A percentile compares a stretch with the other conserved stretches of the same genome.
phyloP scores from a whole-genome alignment of 2,797 vertebrate genomes.

The Pseudotriccus pelzelni region DNA sequence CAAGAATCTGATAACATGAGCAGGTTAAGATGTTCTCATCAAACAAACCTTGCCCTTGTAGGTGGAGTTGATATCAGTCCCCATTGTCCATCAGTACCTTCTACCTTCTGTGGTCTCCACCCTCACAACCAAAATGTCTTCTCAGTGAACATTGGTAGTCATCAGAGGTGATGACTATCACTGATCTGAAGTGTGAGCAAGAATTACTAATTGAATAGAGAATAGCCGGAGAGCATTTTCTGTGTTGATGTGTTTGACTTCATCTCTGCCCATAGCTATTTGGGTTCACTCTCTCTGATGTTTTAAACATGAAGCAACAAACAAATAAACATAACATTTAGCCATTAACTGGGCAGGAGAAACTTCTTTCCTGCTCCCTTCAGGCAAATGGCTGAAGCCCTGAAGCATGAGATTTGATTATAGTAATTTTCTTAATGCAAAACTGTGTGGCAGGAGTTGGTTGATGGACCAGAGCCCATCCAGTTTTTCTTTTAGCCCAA shows the following conservation, averaged over 20 bases:
- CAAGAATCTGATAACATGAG: background rate
- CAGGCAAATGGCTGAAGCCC: background rate
- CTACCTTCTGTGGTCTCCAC: background rate
- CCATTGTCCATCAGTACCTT: background rate
- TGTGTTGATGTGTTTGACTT: background rate
- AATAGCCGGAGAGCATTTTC: background rate
- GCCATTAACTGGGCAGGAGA: background rate
- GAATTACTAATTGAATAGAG: background rate
- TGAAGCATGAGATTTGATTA: constrained; percentile 19
- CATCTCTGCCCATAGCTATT: background rate
- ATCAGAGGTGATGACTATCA: background rate
- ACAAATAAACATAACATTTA: background rate
- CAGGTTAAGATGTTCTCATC: background rate
- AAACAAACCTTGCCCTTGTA: background rate
- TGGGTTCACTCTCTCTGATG: background rate
- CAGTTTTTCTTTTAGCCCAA: background rate
- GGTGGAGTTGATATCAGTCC: background rate
- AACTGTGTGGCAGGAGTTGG: background rate
- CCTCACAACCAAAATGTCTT: background rate
- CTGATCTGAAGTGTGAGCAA: background rate
- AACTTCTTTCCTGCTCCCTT: background rate
- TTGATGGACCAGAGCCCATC: background rate
- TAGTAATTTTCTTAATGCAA: constrained; percentile 21
- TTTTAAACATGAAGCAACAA: background rate
- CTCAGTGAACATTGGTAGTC: background rate